Evolutionary conservation across 1,140 invertebrate genomes (phyloP).

Genomic region (Sminthurinus signatus): DNA sequence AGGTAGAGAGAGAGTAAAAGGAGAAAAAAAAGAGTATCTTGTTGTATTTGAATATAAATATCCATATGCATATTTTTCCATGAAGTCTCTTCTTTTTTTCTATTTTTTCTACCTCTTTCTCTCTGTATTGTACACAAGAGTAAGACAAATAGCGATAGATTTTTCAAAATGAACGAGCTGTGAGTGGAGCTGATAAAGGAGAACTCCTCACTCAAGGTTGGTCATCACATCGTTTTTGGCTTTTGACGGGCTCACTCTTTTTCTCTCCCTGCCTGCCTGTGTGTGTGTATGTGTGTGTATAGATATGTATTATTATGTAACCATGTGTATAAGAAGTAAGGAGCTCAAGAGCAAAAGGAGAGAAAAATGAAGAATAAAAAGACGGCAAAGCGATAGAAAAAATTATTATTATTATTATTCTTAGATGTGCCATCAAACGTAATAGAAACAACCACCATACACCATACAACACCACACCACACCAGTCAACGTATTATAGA

Average conservation of each 20-base stretch:
- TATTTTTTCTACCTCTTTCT: not conserved
- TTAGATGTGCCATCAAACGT: not conserved
- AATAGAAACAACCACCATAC: not conserved
- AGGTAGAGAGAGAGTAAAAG: no score
- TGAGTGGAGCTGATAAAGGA: conserved; percentile 22
- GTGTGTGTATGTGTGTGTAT: no score
- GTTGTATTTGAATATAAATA: not conserved
- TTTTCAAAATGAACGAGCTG: conserved; percentile 38
- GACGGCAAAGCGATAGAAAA: not conserved
- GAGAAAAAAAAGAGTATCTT: no score
- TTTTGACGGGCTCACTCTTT: conserved; percentile 12
- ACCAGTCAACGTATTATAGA: not conserved
- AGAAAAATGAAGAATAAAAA: no score
- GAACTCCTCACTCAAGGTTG: conserved; percentile 22
- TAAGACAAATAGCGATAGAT: conserved; percentile 42
- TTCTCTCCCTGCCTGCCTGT: no score
- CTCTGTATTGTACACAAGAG: conserved; percentile 15
- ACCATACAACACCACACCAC: not conserved
- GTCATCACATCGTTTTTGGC: conserved; percentile 26
- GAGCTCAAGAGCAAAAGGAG: not conserved
- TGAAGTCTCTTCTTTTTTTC: no score
- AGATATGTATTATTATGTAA: no score
- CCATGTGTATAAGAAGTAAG: not conserved
- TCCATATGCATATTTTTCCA: conserved; percentile 4
- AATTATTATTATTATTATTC: not conserved